These are phyloP conservation scores for Patiria miniata DNA, from an alignment of 35 echinoderm and acorn worm species.

Conservation along the genomic window DNA sequence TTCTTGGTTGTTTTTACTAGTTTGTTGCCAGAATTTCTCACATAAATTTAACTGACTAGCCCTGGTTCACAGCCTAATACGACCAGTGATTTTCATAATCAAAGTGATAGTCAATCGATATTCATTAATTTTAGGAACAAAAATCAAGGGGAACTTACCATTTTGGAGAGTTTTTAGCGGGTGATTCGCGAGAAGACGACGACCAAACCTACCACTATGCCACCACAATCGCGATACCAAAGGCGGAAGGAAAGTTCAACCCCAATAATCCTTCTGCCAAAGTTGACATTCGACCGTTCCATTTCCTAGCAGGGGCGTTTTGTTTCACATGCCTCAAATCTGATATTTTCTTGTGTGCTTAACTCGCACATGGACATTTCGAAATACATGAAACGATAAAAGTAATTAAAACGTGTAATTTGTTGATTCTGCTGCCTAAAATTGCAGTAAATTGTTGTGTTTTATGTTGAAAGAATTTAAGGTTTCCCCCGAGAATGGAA, in stretches of 20 bases:
- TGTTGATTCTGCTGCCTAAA: background rate
- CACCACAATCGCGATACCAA: background rate
- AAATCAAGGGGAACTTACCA: conserved; percentile 18
- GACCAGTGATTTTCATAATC: too few species aligned
- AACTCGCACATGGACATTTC: background rate
- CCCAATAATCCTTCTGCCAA: background rate
- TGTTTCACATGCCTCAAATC: background rate
- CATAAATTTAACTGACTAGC: too few species aligned
- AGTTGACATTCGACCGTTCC: background rate
- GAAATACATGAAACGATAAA: background rate
- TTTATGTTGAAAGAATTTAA: background rate
- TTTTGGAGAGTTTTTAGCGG: background rate
- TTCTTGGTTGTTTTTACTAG: too few species aligned
- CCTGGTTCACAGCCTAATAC: too few species aligned
- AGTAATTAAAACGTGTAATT: background rate
- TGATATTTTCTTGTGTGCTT: background rate
- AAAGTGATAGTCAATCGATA: too few species aligned
- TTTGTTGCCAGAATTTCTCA: too few species aligned
- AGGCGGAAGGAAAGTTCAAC: background rate
- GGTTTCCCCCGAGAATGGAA: background rate
- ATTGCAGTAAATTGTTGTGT: background rate
- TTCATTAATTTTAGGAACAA: too few species aligned
- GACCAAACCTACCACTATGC: background rate
- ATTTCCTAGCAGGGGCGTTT: background rate
- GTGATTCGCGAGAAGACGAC: background rate